Evolutionary conservation across 2,113 vertebrate genomes (phyloP).

Genomic region (Otis tarda): DNA sequence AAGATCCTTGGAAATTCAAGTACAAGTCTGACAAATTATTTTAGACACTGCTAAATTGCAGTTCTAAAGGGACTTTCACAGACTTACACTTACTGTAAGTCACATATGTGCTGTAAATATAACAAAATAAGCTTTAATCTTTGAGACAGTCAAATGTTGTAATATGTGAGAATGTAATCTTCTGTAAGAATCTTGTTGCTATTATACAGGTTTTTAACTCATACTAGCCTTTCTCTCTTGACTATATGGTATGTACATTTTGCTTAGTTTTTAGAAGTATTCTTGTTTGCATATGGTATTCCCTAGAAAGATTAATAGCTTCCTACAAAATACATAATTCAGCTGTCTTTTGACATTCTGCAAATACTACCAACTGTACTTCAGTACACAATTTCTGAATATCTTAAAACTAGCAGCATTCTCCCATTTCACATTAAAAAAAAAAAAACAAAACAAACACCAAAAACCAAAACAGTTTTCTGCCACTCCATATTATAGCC

Average conservation of each 20-base stretch:
- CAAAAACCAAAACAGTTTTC: background rate
- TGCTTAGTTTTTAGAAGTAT: conserved; percentile 1
- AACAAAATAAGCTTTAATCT: conserved; percentile 37
- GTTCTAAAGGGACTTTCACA: background rate
- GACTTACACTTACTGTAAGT: background rate
- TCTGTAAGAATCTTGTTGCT: conserved; percentile 1
- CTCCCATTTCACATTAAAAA: background rate
- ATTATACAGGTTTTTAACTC: background rate
- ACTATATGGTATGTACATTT: background rate
- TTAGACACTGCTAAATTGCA: background rate
- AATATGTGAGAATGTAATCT: background rate
- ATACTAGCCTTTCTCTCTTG: background rate
- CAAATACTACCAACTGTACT: background rate
- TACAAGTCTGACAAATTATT: background rate
- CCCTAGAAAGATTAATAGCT: conserved; percentile 12
- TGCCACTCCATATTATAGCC: background rate
- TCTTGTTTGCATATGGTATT: conserved; percentile 25
- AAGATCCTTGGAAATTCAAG: background rate
- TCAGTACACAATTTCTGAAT: background rate
- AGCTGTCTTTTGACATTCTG: background rate
- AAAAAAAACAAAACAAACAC: background rate
- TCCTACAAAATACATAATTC: conserved; percentile 32
- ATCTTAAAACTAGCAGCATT: background rate
- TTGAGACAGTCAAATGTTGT: background rate
- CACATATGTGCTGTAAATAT: background rate